Evolutionary conservation across 1,140 invertebrate species (phyloP), one percentile per base, ranked within the genome.

Genomic region (Drosophila persimilis): DNA sequence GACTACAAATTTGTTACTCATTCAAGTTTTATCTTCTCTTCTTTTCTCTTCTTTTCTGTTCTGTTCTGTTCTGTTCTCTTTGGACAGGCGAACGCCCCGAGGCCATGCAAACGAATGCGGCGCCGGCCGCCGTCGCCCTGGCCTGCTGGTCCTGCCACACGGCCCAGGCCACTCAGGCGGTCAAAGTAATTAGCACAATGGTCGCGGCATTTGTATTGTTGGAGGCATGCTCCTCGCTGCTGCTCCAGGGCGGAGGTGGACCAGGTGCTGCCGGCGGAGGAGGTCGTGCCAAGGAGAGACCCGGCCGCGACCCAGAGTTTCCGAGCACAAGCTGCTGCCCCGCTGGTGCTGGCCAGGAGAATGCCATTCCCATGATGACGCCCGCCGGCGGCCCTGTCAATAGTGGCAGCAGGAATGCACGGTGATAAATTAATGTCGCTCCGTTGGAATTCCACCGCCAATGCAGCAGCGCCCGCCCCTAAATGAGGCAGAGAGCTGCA

Each of bases 71-170:
- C 8, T 26, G 9, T 46, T 26, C 24, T 26, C 24, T 5, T 26
- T 75, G 17, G 29, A 65, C 80, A 91, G 90, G 90, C 64, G 90
- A 91, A 69, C 89, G 90, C 61, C 90, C 90, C 53, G 90, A 91
- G 60, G 90, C 90, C 24, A 91, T 91, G 90, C 90, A 91, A 80
- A 91, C 90, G 69, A 91, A 90, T 72, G 89, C 79, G 63, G 89
- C 89, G 26, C 83, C 83, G 41, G 78, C 89, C 58, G 89, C 89
- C 29, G 83, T 75, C 24, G 81, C 69, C 22, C 31, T 81, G 58
- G 84, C 90, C 78, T 74, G 70, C 44, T 74, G 84, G 86, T 65
- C 79, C 67, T 85, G 81, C 52, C 85, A 74, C 67, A 80, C 72
- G 63, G 75, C 60, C 52, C 69, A 76, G 64, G 73, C 71, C 48